phyloP scores from a whole-genome alignment of 2,113 vertebrate genomes.

The Mionectes macconnelli region DNA sequence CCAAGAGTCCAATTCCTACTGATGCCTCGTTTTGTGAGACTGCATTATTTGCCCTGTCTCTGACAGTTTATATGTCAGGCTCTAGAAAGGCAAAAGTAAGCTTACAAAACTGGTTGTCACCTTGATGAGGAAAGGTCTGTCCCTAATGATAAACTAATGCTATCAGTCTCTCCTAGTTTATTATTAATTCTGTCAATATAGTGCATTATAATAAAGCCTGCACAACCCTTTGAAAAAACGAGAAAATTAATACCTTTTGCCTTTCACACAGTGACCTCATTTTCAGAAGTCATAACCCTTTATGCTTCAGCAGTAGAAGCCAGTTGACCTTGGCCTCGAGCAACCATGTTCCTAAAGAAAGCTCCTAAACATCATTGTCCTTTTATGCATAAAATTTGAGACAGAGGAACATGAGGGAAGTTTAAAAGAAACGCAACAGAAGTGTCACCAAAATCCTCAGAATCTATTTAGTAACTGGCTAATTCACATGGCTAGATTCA shows the following conservation, averaged over 20 bases:
- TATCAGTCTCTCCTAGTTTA: conserved; percentile 60
- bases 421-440: neutral
- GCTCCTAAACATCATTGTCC: neutral
- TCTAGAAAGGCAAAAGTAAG: conserved; percentile 65
- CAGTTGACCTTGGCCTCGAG: neutral
- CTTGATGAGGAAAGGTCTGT: conserved; percentile 63
- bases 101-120: conserved; percentile 73
- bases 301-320: neutral
- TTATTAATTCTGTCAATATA: conserved; percentile 40
- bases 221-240: neutral
- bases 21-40: conserved; percentile 57
- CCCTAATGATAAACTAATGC: conserved; percentile 67
- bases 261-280: neutral
- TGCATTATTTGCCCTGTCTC: conserved; percentile 65
- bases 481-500: neutral
- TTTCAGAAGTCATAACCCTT: neutral
- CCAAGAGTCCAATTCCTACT: conserved; percentile 64
- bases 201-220: neutral
- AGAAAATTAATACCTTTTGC: conserved; percentile 13
- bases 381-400: neutral
- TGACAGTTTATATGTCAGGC: conserved; percentile 74
- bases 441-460: neutral
- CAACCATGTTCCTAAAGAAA: neutral
- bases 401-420: neutral
- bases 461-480: neutral